Base-by-base conservation (phyloP, 2,113 vertebrate genomes). In the Hypanus sabinus region DNA sequence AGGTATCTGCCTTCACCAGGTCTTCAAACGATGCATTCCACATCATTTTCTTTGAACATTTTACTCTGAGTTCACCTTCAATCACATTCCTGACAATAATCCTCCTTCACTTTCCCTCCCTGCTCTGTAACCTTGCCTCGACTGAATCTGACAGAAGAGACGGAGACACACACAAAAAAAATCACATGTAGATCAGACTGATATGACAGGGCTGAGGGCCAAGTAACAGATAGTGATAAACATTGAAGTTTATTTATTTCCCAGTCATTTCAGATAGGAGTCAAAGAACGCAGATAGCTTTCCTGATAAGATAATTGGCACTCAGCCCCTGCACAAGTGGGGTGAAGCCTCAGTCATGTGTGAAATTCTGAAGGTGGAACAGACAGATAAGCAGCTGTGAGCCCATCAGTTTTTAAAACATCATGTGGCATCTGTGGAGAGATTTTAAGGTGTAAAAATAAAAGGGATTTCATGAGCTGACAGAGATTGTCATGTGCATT, bases 401-500 rank as follows among this genome's bases (percentile, higher is more conserved):
- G 95, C 95, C 95, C 87, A 7, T 96, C 95, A 94, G 95, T 96
- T 97, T 96, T 96, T 95, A 96, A 96, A 97, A 96, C 95, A 96
- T 95, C 95, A 95, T 90, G 76, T 94, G 94, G 95, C 96, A 96
- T 95, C 96, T 96, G 68, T 18, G 9, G 70, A 73, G 91, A 93
- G 91, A 73, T 93, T 55, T 30, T 5, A 55, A 93, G 91, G 96
- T 95, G 94, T 88, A 22, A 12, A 68, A 33, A 55, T 76, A 46
- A 76, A 76, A 12, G 88, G 33, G 88, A 95, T 95, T 94, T 94
- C 90, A 94, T 65, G 94, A 95, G 94, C 94, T 94, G 85, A 90
- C 85, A 90, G 85, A 33, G 60, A 90, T 90, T 90, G 85, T 68
- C 62, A 90, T 65, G n/a, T 90, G 60, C 14, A 60, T 68, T 65